phyloP scores from a whole-genome alignment of 1,140 invertebrate species.

The Augochlora pura region DNA sequence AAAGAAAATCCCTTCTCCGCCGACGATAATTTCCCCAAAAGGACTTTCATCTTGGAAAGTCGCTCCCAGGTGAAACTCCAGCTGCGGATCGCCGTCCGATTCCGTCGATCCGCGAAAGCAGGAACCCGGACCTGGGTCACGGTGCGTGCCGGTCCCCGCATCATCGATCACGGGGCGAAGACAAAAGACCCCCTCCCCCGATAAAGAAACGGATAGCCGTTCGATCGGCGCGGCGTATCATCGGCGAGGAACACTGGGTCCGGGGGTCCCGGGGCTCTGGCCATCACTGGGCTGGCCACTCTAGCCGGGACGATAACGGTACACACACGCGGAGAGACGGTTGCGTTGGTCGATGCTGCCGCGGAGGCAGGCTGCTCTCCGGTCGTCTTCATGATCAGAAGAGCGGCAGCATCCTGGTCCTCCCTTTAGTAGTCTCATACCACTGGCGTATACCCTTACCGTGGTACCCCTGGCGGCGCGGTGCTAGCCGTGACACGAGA shows the following conservation, averaged over 20 bases:
- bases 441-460: slow-evolving; percentile 75
- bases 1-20: too few relatives aligned
- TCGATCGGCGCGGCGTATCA: slow-evolving; percentile 13
- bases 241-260: slow-evolving; percentile 25
- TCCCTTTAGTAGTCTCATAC: slow-evolving; percentile 66
- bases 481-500: slow-evolving; percentile 78
- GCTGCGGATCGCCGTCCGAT: too few relatives aligned
- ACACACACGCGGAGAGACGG: slow-evolving; percentile 52
- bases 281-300: not conserved
- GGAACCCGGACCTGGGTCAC: not conserved
- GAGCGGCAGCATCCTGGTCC: slow-evolving; percentile 72
- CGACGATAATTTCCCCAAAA: too few relatives aligned
- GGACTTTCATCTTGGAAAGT: too few relatives aligned
- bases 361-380: slow-evolving; percentile 60
- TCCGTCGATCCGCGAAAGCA: not conserved
- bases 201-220: not conserved
- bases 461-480: slow-evolving; percentile 78
- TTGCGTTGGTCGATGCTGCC: slow-evolving; percentile 61
- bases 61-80: too few relatives aligned
- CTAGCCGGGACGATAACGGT: slow-evolving; percentile 67
- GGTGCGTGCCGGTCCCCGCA: not conserved
- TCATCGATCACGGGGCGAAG: not conserved
- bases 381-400: slow-evolving; percentile 68
- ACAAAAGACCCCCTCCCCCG: not conserved
- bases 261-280: not conserved